These are phyloP conservation scores for Pyralis farinalis DNA, from an alignment of 2,888 invertebrate species.

Conservation along the genomic window DNA sequence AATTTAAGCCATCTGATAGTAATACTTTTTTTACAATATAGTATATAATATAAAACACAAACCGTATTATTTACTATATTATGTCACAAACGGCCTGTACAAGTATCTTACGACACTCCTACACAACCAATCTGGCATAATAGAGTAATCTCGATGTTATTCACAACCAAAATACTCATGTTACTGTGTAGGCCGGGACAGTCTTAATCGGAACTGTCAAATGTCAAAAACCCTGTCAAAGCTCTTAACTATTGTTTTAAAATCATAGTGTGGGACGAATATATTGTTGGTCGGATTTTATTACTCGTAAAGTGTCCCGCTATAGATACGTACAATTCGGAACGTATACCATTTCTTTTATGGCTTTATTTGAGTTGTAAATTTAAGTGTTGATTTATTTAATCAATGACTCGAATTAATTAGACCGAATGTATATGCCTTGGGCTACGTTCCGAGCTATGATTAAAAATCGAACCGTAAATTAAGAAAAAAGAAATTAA, in stretches of 20 bases:
- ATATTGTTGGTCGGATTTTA: constrained; percentile 33
- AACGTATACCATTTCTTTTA: constrained; percentile 29
- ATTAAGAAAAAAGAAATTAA: constrained; percentile 10
- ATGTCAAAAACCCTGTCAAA: constrained; percentile 21
- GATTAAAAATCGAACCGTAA: constrained; percentile 14
- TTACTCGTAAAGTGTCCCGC: constrained; percentile 29
- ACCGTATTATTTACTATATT: constrained; percentile 3
- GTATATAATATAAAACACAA: not conserved
- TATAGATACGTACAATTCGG: constrained; percentile 24
- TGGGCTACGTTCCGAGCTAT: constrained; percentile 5
- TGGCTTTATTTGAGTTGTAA: constrained; percentile 30
- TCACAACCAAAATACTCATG: constrained; percentile 8
- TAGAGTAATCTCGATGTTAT: constrained; percentile 9
- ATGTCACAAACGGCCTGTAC: no score
- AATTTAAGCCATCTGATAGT: no score
- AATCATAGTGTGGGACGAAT: constrained; percentile 34
- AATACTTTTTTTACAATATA: not conserved
- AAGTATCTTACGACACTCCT: constrained; percentile 6
- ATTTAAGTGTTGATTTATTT: constrained; percentile 24
- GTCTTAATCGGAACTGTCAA: constrained; percentile 26
- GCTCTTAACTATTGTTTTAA: constrained; percentile 28
- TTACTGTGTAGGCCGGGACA: constrained; percentile 10
- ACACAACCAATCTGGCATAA: constrained; percentile 8
- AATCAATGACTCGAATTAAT: constrained; percentile 19
- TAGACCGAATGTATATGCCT: constrained; percentile 15